Evolutionary conservation across 2,113 vertebrate species (phyloP).

Genomic region (Hypomesus transpacificus): DNA sequence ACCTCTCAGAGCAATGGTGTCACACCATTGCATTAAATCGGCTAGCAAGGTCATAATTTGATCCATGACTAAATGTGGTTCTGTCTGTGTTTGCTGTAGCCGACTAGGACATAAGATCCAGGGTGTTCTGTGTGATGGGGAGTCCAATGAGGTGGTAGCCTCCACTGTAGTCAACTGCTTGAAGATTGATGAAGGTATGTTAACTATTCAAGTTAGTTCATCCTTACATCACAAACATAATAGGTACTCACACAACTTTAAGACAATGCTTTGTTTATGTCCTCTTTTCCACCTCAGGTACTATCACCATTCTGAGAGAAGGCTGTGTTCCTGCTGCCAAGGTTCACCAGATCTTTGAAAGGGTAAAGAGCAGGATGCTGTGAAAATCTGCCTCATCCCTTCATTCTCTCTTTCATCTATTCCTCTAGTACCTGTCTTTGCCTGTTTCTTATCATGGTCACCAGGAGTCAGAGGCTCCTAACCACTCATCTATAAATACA

Average conservation of each 20-base stretch:
- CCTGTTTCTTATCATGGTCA: no score
- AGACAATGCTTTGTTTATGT: constrained; percentile 20
- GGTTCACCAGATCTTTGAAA: constrained; percentile 80
- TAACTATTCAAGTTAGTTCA: neutral
- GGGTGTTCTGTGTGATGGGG: constrained; percentile 84
- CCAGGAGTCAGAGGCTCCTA: no score
- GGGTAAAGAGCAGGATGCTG: constrained; percentile 69
- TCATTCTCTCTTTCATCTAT: neutral
- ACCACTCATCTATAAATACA: no score
- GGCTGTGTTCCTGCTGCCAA: constrained; percentile 81
- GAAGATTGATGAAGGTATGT: constrained; percentile 79
- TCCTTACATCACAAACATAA: neutral
- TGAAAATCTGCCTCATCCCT: constrained; percentile 32
- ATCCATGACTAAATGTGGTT: neutral
- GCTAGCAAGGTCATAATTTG: neutral
- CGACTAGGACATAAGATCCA: constrained; percentile 84
- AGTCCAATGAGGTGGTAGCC: constrained; percentile 81
- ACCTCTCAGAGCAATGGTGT: no score
- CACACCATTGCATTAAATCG: neutral
- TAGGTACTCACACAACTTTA: neutral
- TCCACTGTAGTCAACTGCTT: constrained; percentile 88
- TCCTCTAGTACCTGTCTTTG: no score
- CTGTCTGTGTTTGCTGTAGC: constrained; percentile 50
- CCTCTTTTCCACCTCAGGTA: constrained; percentile 59
- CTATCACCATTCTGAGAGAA: constrained; percentile 80